Base-by-base conservation (phyloP, 2,888 invertebrate species). In the Drosophila sordidula region DNA sequence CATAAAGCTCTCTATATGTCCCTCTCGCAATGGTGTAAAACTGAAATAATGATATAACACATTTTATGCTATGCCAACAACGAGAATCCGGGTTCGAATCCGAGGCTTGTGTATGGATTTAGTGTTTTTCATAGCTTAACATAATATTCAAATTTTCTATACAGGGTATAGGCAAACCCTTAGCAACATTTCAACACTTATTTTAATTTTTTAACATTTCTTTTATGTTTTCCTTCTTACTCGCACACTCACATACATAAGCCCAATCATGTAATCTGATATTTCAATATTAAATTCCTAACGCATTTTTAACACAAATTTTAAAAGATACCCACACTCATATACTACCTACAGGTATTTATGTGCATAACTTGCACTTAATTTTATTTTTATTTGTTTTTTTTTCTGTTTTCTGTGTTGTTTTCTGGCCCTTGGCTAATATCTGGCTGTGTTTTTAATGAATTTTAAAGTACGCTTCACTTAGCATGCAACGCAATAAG, bases 381-480 rank as follows among this genome's bases (percentile, higher is more conserved):
- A 42, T 45, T 38, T 34, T 46, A 26, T 47, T 38, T 11, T 14
- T 25, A 11, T 50, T 65, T 12, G 3, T 12, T 14, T 52, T 65
- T 58, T 44, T 45, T 18, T 18, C 1, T 12, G 3, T 12, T 14
- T 50, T 65, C n/a, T n/a, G n/a, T 58, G 41, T 45, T 8, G 38
- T 38, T 8, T 57, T 25, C 42, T 56, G 44, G 69, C 70, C 70
- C 59, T 50, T 50, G 75, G 75, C 78, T 51, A 75, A 80, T 66
- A 64, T 46, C 47, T 63, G 58, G 64, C 26, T 29, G 52, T 56
- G 66, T 50, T 87, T 82, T 82, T 82, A 82, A 82, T 82, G 71
- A 87, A 82, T 87, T 85, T 82, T 82, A 82, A 87, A 82, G 85
- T 75, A 45, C 44, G 47, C 41, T 74, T 56, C 42, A 54, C 58